Evolutionary conservation across 2,113 vertebrate species (phyloP), one percentile per base, ranked within the genome.

Genomic region (Oenanthe oenanthe): DNA sequence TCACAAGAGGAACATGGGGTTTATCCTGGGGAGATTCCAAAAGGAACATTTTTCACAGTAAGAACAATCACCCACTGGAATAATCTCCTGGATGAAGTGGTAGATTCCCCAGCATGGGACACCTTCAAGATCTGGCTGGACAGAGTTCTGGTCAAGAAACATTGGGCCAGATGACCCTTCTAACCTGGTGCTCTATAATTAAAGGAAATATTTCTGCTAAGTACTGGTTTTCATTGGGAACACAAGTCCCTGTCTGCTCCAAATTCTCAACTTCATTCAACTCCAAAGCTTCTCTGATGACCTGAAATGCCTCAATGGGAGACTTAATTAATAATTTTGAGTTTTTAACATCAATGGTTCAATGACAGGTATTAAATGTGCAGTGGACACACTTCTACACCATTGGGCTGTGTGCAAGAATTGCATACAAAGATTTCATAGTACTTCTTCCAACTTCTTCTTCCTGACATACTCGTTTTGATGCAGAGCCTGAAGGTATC

Each of bases 301-400:
- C 9, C 34, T 22, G 20, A 83, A 61, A 75, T 25, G 19, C n/a
- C 86, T 71, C 40, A 42, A 6, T 29, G 8, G 8, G 45, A 22
- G 9, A 71, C 36, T 25, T 22, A 48, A 58, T 26, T 53, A 19
- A 40, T 4, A 8, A 48, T 19, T 25, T 34, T 24, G 15, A 70
- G 10, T 1, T 51, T 65, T 40, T n/a, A 20, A 60, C 18, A 15
- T 25, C 54, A 51, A 14, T 26, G 32, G 25, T 17, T 79, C 16
- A 36, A 26, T 28, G 12, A n/a, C 18, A 45, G 7, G 10, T 43
- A 68, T 45, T 19, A 43, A 45, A 16, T 2, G 7, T 0, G 2
- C 53, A 77, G 29, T 0, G 0, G 66, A 31, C 5, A n/a, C 32
- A 22, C 8, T 13, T 15, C 57, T 34, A 20, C 4, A 3, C 17